Base-by-base conservation (phyloP, 2,888 invertebrate genomes). In the Dryococelus australis region DNA sequence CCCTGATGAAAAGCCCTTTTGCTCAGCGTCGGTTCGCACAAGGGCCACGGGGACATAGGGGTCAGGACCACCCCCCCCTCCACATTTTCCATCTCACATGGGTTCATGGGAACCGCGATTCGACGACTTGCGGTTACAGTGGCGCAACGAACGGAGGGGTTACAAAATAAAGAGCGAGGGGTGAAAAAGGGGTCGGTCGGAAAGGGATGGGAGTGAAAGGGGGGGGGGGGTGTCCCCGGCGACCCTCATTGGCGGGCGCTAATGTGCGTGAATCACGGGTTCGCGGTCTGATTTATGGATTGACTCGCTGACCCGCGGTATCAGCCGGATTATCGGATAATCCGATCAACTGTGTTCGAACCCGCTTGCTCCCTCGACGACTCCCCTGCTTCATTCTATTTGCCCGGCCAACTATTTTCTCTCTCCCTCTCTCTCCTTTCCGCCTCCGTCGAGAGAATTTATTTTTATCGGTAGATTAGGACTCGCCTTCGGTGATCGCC, bases 291-390 rank as follows among this genome's bases (percentile, higher is more conserved):
- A 65, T 65, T 65, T 65, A 65, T 65, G 65, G 65, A 65, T 65
- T n/a, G 65, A 65, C 65, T 65, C 65, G 65, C 65, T 65, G 65
- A 16, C 65, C 65, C 65, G n/a, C 65, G 65, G 65, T n/a, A 65
- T 65, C 65, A 20, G 65, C 65, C n/a, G 65, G 65, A 65, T 65
- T 65, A 65, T 65, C 65, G 65, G 24, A 65, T 65, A 65, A 65
- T 65, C 65, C 65, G 65, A 65, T 65, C 86, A 65, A 43, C 84
- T 43, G 12, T 53, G 80, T 86, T 65, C 47, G 81, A 43, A 35
- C 65, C 81, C 51, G 35, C 81, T 27, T 27, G 51, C 43, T 53
- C 78, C 43, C 80, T 24, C 83, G 51, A 35, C 87, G n/a, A 12
- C 80, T 24, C n/a, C 87, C 26, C 27, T 27, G 83, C 84, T 84